Evolutionary conservation across 2,113 vertebrate genomes (phyloP).

Genomic region (Merops nubicus): DNA sequence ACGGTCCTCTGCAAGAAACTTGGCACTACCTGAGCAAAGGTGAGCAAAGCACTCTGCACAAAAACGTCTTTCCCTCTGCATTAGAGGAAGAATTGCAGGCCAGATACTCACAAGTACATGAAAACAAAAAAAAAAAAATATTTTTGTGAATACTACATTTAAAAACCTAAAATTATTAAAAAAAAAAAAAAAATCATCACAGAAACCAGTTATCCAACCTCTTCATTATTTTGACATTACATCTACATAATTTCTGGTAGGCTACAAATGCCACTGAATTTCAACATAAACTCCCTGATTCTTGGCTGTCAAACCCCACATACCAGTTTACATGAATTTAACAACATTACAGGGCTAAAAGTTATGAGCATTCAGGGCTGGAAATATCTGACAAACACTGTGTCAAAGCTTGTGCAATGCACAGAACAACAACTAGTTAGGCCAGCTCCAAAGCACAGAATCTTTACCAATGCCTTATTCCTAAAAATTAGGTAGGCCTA

Average conservation of each 20-base stretch:
- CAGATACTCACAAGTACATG: background rate
- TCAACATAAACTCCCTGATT: background rate
- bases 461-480: background rate
- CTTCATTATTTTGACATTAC: background rate
- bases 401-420: background rate
- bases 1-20: background rate
- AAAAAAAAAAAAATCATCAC: no score
- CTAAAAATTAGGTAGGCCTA: background rate
- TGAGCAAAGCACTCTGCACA: background rate
- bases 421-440: background rate
- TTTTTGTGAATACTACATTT: background rate
- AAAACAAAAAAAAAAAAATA: background rate
- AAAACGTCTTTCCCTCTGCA: background rate
- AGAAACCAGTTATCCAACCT: background rate
- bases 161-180: background rate
- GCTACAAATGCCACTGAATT: background rate
- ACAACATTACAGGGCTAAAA: background rate
- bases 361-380: background rate
- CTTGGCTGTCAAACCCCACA: background rate
- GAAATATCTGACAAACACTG: background rate
- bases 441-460: background rate
- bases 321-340: background rate
- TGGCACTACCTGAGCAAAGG: constrained; percentile 3
- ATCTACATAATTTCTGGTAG: background rate
- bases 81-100: constrained; percentile 19